Conservation (phyloP, 2,113 vertebrate species). For the Acinonyx jubatus region DNA sequence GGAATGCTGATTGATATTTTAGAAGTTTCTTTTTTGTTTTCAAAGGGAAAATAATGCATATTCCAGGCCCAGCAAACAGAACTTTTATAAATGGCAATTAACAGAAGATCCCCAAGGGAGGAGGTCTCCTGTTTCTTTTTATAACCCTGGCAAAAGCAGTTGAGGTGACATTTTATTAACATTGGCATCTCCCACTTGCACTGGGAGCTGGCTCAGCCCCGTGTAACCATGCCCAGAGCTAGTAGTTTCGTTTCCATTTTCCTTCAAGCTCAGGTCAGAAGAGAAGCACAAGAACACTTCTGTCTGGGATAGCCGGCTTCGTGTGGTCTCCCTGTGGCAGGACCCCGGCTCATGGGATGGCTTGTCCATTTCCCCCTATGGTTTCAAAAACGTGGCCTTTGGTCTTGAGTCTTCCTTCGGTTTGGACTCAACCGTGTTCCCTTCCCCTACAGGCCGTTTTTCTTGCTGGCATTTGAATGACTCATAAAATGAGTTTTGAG, state of each 20-base stretch:
- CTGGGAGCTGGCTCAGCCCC: slow-evolving; percentile 11
- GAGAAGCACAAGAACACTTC: not conserved
- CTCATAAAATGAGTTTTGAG: not conserved
- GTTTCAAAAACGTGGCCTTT: not conserved
- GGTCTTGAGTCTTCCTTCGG: not conserved
- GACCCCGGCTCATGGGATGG: not conserved
- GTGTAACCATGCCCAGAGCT: not conserved
- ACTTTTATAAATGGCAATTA: slow-evolving; percentile 60
- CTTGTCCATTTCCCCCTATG: not conserved
- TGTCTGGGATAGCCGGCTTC: not conserved
- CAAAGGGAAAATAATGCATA: slow-evolving; percentile 3
- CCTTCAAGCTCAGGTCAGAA: not conserved
- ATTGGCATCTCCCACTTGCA: not conserved
- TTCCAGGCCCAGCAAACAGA: not conserved
- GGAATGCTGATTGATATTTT: slow-evolving; percentile 49
- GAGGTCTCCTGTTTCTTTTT: slow-evolving; percentile 65
- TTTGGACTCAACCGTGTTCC: not conserved
- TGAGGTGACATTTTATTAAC: slow-evolving; percentile 56
- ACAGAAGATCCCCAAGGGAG: slow-evolving; percentile 52
- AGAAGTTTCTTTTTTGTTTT: slow-evolving; percentile 59
- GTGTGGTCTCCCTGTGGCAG: not conserved
- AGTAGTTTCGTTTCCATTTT: not conserved
- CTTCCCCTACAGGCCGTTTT: not conserved
- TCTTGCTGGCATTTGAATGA: not conserved
- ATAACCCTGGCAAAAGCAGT: slow-evolving; percentile 28